Percentiles rank a stretch among this genome's conserved stretches.
These are phyloP conservation scores for Thymelicus sylvestris DNA, from an alignment of 2,888 invertebrate species.

Conservation along the genomic window DNA sequence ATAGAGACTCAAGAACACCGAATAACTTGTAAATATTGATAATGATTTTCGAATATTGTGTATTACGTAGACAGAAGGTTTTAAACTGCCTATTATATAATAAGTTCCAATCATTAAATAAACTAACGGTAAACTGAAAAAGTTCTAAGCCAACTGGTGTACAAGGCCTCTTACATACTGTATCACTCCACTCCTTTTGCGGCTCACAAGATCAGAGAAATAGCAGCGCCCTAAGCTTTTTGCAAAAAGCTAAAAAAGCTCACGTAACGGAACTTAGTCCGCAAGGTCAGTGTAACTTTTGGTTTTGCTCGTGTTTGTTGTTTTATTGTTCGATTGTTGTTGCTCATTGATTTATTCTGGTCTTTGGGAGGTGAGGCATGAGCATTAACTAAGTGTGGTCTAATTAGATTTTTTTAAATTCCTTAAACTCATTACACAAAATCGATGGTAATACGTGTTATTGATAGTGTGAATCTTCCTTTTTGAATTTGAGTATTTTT, in stretches of 20 bases:
- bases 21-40: too few species aligned
- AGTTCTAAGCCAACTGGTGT: constrained; percentile 44
- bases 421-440: too few species aligned
- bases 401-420: background rate
- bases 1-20: too few species aligned
- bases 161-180: constrained; percentile 51
- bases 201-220: constrained; percentile 77
- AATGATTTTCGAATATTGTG: too few species aligned
- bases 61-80: too few species aligned
- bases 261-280: constrained; percentile 65
- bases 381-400: background rate
- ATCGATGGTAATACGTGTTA: too few species aligned
- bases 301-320: constrained; percentile 49
- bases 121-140: constrained; percentile 26
- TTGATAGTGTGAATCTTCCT: too few species aligned
- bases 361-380: background rate
- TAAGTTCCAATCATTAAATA: background rate
- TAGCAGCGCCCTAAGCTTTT: constrained; percentile 71
- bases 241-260: constrained; percentile 62
- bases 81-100: too few species aligned
- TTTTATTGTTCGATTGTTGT: constrained; percentile 13
- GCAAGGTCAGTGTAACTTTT: constrained; percentile 76
- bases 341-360: constrained; percentile 29
- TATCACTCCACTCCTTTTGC: constrained; percentile 74
- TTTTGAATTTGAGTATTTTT: too few species aligned